These are phyloP conservation scores for Hylia prasina DNA, from an alignment of 2,113 vertebrate genomes.

Conservation along the genomic window DNA sequence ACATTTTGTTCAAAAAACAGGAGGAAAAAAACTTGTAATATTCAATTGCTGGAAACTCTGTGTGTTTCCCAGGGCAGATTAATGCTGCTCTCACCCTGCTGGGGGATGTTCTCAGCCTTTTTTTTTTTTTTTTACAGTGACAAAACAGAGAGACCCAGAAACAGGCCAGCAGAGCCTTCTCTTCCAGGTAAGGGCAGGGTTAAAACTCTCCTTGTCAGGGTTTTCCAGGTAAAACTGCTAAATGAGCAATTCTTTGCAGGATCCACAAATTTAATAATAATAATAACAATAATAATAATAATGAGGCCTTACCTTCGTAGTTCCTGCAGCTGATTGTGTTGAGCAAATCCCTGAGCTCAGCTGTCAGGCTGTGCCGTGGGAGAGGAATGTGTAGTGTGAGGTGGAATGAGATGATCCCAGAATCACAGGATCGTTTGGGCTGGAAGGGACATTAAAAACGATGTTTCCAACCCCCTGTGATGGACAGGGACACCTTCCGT, in stretches of 20 bases:
- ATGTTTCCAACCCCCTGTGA: too few relatives aligned
- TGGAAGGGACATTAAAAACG: not conserved
- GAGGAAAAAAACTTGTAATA: not conserved
- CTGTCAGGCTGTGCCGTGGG: not conserved
- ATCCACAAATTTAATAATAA: not conserved
- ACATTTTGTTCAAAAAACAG: not conserved
- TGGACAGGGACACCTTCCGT: not conserved
- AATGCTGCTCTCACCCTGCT: not conserved
- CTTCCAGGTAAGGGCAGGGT: conserved; percentile 84
- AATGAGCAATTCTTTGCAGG: not conserved
- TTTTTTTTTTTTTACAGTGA: conserved; percentile 74
- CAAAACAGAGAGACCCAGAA: conserved; percentile 95
- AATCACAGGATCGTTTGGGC: not conserved
- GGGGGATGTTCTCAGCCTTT: not conserved
- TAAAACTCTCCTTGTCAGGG: not conserved
- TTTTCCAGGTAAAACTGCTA: not conserved
- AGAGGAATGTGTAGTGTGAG: not conserved
- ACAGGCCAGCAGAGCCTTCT: conserved; percentile 92
- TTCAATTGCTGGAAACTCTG: not conserved
- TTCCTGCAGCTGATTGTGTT: not conserved
- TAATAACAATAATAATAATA: not conserved
- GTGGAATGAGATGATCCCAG: not conserved
- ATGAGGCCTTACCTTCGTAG: not conserved
- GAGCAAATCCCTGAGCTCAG: not conserved
- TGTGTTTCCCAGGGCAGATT: not conserved